Conservation (phyloP, 2,113 vertebrate genomes). For the Malurus cyaneus region DNA sequence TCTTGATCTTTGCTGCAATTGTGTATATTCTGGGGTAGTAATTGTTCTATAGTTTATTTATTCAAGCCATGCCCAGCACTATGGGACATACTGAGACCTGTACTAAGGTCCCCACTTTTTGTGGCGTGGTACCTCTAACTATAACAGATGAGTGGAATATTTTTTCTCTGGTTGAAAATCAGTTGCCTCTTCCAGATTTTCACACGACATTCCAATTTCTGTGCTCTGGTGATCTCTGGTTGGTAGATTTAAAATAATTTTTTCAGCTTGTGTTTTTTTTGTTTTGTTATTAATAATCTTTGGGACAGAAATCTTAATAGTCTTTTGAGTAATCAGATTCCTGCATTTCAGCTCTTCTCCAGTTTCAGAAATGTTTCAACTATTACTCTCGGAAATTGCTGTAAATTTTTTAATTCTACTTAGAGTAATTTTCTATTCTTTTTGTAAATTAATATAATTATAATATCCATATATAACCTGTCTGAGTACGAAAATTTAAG, state of each 20-base stretch:
- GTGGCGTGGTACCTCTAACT: accelerated
- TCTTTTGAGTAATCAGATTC: background rate
- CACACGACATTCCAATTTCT: background rate
- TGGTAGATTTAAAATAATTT: no score
- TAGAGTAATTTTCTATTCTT: background rate
- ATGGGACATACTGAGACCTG: no score
- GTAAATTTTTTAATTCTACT: background rate
- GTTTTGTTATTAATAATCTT: background rate
- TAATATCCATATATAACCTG: background rate
- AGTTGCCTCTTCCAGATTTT: background rate
- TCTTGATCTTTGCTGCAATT: background rate
- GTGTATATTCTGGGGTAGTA: background rate
- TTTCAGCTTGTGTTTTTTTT: accelerated
- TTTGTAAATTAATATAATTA: background rate
- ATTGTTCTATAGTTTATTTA: background rate
- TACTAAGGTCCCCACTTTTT: background rate
- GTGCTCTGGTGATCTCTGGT: background rate
- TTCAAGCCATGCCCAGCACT: background rate
- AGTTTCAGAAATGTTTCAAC: background rate
- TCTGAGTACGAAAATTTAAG: background rate
- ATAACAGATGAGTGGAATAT: background rate
- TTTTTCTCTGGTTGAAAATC: background rate
- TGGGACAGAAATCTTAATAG: background rate
- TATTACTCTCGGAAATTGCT: background rate
- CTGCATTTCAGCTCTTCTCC: background rate